Base-by-base conservation (phyloP, 2,797 vertebrate genomes). In the Myripristis jacobus region DNA sequence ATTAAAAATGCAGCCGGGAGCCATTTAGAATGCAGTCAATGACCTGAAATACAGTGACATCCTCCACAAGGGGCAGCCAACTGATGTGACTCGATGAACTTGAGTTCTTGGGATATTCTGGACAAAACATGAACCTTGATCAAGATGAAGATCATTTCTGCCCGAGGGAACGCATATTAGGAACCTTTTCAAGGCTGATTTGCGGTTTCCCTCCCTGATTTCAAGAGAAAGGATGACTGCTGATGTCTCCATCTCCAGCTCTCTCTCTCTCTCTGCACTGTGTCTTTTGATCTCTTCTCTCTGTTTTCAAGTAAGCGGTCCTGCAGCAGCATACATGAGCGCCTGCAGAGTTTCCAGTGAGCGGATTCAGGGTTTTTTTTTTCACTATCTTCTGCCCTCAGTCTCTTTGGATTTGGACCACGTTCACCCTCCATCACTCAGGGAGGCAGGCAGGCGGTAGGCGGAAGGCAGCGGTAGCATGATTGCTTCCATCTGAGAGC, bases 401-500 rank as follows among this genome's bases (percentile, higher is more conserved):
- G 24, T 53, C 16, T 19, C 59, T 73, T 48, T 79, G 71, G 65
- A 79, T 15, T 21, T 63, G 64, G 61, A 80, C n/a, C 65, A 66
- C 22, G 4, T 66, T 59, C 66, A 31, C 61, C 25, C 22, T 53
- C 43, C 38, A 56, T 84, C 53, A 47, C 15, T 79, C 56, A 61
- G 15, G 15, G 64, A 21, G 21, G 5, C 22, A 48, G 48, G 52
- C 31, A 13, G 52, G 29, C 62, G n/a, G n/a, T n/a, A n/a, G n/a
- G n/a, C n/a, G n/a, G n/a, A n/a, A 54, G 50, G 60, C 68, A 69
- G 83, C n/a, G 0, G 85, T 75, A 85, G 86, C 78, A 73, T 77
- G 75, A 92, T 82, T 62, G 51, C 67, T 90, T 91, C 87, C 85
- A 89, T 86, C 67, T 81, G 84, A 88, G 73, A 60, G 72, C 29